Evolutionary conservation across 2,113 vertebrate genomes (phyloP), one percentile per base, ranked within the genome.

Genomic region (Silurus glanis): DNA sequence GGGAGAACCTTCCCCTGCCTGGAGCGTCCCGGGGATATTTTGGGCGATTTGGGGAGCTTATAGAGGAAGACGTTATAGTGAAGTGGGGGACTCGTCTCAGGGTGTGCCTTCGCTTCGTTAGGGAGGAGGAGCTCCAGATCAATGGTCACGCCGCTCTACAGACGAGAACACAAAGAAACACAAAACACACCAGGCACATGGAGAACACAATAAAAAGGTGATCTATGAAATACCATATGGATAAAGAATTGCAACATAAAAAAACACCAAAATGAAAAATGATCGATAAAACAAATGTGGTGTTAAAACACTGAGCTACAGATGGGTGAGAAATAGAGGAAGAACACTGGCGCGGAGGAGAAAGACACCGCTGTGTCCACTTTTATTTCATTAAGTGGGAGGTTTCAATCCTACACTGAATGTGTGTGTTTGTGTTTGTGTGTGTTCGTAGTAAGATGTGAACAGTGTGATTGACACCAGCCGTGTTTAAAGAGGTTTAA

Each of bases 41-140:
- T 92, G 56, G 91, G 90, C 19, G 91, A 91, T 62, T 92, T 92
- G 0, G 91, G 90, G 4, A 87, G 53, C 64, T 92, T 91, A 82
- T 93, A 95, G 89, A 95, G 94, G 91, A 94, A 94, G 91, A 95
- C 92, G 17, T 95, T 93, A 71, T 95, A 95, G 76, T 94, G 93
- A 58, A 94, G 92, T 0, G 93, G 93, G 0, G 91, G 66, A 87
- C 82, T 93, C 86, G 89, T 86, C 66, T 94, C 91, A 1, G 92
- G 74, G 83, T 90, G 91, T 25, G 90, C 91, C 92, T 94, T 94
- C 80, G 89, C 92, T 9, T 96, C 93, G 90, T 94, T 95, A 83
- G 93, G 95, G 59, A 95, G 94, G 74, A 95, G 93, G 75, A 95
- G 93, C 88, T 96, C 94, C 91, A 95, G 91, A 80, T 93, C 94